Evolutionary conservation across 2,888 invertebrate species (phyloP), one percentile per base, ranked within the genome.

Genomic region (Orgyia antiqua): DNA sequence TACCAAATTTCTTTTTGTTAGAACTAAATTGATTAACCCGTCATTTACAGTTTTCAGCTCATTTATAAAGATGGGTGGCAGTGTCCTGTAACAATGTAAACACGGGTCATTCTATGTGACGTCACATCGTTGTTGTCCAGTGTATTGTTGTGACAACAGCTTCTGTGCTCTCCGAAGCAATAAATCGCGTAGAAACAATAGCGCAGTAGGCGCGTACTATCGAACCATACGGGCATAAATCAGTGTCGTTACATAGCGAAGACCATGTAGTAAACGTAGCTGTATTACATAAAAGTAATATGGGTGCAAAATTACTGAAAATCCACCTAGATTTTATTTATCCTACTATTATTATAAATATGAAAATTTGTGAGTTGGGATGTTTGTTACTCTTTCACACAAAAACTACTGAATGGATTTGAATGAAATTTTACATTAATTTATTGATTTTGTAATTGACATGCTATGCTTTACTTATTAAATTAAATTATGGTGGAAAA

Each of bases 101-200:
- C 15, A 15, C 15, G 4, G 15, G 15, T 4, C 15, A 15, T 15
- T n/a, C n/a, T n/a, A n/a, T n/a, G n/a, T n/a, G n/a, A n/a, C 20
- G 43, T 58, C 54, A 54, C 64, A 58, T 68, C 71, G 57, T 35
- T 50, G 50, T 55, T 57, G 58, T 51, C 59, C 68, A 51, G 68
- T 71, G 77, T 70, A 78, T 74, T 75, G 73, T 73, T 69, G 62
- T 66, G 61, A 58, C 51, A 51, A 52, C 61, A 50, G 51, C 47
- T 52, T 47, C 40, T 51, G 52, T 53, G 52, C 50, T 49, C 53
- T 56, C 61, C 60, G 50, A 44, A 58, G 58, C 68, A 58, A 83
- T 84, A 84, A 83, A 83, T 84, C 66, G 67, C 56, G 55, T 58
- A 64, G 66, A 79, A 79, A 84, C 83, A 83, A 84, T 82, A 73